Base-by-base conservation (phyloP, 2,888 invertebrate species). In the Diogma glabrata region DNA sequence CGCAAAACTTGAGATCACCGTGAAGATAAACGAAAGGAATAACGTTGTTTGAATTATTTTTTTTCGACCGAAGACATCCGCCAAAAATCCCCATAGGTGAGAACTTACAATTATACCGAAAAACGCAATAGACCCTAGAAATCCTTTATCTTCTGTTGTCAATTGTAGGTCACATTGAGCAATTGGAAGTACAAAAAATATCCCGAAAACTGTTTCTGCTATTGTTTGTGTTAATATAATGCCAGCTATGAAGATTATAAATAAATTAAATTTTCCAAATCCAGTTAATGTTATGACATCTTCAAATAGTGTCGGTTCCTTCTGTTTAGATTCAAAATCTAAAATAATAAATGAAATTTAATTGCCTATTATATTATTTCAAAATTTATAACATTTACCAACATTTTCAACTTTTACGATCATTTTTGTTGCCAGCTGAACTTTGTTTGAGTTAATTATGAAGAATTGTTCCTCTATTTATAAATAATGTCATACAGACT, bases 71-170 rank as follows among this genome's bases (percentile, higher is more conserved):
- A 63, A 67, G 5, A 73, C 73, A 56, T 77, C 77, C 0, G 75
- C 76, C 33, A 76, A 57, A 57, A 72, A 74, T 8, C 78, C 78
- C 76, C 76, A 77, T 43, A 76, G 59, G 60, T 75, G 73, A 2
- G 76, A 76, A 47, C 74, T 73, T 4, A 70, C 60, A 33, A 77
- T 72, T 58, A 75, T 74, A 58, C 72, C 72, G 28, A 66, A 61
- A 60, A 70, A 67, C 5, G 68, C 66, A 23, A 66, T 63, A 14
- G 69, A 69, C 53, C 65, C 65, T 43, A 72, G 61, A 50, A 67
- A 63, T 12, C 72, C 72, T 46, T 67, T 69, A 52, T 70, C 63
- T 24, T 60, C 58, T 3, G 69, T 67, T 7, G 63, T 61, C 56
- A 71, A 59, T 14, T 63, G 56, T 17, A 72, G 62, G 55, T 72